Percentiles rank a stretch among this genome's conserved stretches.
Conservation (phyloP, 2,888 invertebrate genomes). For the Epistrophe eligans region DNA sequence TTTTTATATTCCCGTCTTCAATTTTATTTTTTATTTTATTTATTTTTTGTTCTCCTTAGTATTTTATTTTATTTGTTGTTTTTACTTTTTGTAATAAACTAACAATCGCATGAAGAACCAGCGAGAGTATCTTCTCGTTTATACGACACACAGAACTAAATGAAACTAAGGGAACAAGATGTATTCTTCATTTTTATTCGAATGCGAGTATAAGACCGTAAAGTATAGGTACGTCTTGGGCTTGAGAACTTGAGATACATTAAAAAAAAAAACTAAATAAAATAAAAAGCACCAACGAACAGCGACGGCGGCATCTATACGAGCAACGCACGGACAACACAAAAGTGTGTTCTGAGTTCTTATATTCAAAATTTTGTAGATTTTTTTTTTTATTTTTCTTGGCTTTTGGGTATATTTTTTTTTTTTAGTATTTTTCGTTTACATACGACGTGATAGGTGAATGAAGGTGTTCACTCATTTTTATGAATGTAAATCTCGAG, state of each 20-base stretch:
- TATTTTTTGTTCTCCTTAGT: conserved; percentile 39
- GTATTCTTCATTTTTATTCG: conserved; percentile 75
- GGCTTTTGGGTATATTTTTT: conserved; percentile 30
- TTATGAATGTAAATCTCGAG: conserved; percentile 67
- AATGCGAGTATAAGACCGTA: conserved; percentile 46
- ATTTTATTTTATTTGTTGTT: conserved; percentile 42
- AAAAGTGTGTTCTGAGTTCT: conserved; percentile 69
- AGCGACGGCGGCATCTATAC: conserved; percentile 33
- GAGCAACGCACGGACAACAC: conserved; percentile 55
- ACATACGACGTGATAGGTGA: conserved; percentile 56
- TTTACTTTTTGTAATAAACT: conserved; percentile 70
- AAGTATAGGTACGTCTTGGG: conserved; percentile 51
- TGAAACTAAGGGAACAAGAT: conserved; percentile 66
- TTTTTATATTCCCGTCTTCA: conserved; percentile 32
- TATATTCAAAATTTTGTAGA: conserved; percentile 69
- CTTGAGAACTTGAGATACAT: conserved; percentile 58
- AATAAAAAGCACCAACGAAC: conserved; percentile 68
- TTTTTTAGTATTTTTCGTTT: neutral
- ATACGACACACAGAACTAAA: conserved; percentile 73
- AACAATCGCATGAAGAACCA: conserved; percentile 68
- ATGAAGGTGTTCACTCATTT: conserved; percentile 75
- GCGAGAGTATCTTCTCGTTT: conserved; percentile 66
- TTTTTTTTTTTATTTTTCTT: conserved; percentile 38
- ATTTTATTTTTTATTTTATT: conserved; percentile 11
- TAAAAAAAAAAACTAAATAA: neutral